A percentile compares a stretch with the other conserved stretches of the same genome.
Conservation (phyloP, 2,888 invertebrate genomes). For the Neoaliturus tenellus region DNA sequence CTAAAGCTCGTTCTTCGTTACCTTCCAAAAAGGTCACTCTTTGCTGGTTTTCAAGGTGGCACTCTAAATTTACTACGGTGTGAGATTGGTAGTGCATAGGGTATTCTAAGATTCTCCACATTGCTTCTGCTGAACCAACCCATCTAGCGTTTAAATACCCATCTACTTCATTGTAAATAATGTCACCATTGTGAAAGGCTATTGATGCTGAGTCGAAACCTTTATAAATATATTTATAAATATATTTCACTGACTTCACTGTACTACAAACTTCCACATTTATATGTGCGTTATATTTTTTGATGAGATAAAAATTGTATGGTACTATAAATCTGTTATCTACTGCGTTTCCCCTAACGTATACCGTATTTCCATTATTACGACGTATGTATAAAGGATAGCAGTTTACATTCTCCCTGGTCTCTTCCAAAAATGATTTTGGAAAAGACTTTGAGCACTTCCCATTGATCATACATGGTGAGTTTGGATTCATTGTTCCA, state of each 20-base stretch:
- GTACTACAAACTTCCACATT: conserved; percentile 25
- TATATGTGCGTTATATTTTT: conserved; percentile 3
- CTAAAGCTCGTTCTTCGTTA: neutral
- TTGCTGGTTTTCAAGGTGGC: conserved; percentile 26
- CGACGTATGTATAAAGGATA: conserved; percentile 43
- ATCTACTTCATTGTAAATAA: conserved; percentile 61
- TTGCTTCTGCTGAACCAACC: conserved; percentile 67
- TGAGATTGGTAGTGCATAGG: neutral
- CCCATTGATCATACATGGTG: conserved; percentile 54
- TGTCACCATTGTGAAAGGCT: neutral
- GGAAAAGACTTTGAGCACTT: conserved; percentile 29
- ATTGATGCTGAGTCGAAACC: conserved; percentile 18
- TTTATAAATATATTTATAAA: neutral
- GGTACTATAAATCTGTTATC: neutral
- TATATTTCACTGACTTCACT: neutral
- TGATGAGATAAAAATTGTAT: conserved; percentile 43
- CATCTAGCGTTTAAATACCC: conserved; percentile 65
- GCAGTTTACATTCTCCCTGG: neutral
- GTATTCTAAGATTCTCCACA: conserved; percentile 66
- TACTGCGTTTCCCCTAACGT: neutral
- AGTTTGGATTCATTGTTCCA: conserved; percentile 41
- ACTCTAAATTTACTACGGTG: neutral
- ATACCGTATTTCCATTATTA: neutral
- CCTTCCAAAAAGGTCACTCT: neutral
- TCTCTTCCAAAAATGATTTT: neutral